Evolutionary conservation across 92 coral and sea anemone genomes (phyloP).

Genomic region (Phenganax subtilis): DNA sequence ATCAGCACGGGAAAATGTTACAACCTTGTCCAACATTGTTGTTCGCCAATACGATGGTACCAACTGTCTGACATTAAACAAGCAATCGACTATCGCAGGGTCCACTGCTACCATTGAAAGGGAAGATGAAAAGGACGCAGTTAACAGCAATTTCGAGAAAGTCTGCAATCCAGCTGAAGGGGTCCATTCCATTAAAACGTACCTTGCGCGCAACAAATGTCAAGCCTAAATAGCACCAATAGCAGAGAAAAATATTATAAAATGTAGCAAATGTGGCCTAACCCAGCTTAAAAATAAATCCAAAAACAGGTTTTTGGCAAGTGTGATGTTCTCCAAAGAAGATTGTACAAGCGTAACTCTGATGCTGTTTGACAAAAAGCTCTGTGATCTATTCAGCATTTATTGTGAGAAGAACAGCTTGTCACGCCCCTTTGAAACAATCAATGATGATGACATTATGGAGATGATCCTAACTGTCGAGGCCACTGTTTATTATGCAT

Average conservation of each 20-base stretch:
- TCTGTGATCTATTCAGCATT: background rate
- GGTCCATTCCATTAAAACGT: slow-evolving; percentile 12
- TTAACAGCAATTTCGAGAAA: background rate
- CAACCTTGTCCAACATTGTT: slow-evolving; percentile 29
- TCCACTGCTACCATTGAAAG: slow-evolving; percentile 36
- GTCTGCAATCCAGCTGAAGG: slow-evolving; percentile 28
- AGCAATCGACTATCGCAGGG: slow-evolving; percentile 30
- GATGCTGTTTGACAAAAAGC: slow-evolving; percentile 5
- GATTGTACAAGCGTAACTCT: slow-evolving; percentile 3
- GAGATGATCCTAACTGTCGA: background rate
- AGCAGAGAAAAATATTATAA: background rate
- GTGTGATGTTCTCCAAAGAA: background rate
- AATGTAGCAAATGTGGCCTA: no score
- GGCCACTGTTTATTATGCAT: no score
- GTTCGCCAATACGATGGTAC: slow-evolving; percentile 39
- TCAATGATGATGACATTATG: background rate
- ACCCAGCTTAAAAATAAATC: no score
- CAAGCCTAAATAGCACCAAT: background rate
- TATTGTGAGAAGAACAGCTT: background rate
- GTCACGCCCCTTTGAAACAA: background rate
- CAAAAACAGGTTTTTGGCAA: background rate
- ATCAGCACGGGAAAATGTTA: slow-evolving; percentile 36
- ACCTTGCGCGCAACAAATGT: slow-evolving; percentile 24
- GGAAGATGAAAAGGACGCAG: slow-evolving; percentile 35
- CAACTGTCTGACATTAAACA: slow-evolving; percentile 44